Percentiles rank a stretch among this genome's conserved stretches.
Evolutionary conservation across 2,797 vertebrate species (phyloP).

Genomic region (Podargus strigoides): DNA sequence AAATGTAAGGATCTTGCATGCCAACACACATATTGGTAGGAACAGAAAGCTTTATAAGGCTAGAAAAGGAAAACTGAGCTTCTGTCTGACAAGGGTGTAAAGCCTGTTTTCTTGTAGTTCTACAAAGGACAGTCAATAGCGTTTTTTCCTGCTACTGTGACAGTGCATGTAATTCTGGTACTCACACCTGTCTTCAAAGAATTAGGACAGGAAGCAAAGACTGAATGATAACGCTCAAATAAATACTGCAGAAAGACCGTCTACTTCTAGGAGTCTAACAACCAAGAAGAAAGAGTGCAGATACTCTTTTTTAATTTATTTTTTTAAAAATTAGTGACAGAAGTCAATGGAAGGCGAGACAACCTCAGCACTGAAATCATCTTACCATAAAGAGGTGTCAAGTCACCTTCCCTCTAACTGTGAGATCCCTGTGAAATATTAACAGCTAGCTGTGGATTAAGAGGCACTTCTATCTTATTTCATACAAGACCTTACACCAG

Average conservation of each 20-base stretch:
- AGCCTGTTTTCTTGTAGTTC: not conserved
- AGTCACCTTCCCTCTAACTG: not conserved
- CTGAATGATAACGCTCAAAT: not conserved
- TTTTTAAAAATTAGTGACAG: no score
- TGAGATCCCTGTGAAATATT: not conserved
- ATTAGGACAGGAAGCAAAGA: not conserved
- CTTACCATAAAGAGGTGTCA: not conserved
- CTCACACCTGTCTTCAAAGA: not conserved
- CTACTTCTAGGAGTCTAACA: not conserved
- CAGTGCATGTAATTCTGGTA: not conserved
- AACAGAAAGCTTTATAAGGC: not conserved
- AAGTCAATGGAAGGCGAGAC: not conserved
- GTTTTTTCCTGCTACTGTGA: not conserved
- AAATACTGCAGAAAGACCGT: not conserved
- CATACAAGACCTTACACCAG: not conserved
- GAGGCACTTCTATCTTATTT: not conserved
- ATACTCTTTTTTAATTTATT: not conserved
- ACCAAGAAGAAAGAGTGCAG: not conserved
- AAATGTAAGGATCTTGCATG: not conserved
- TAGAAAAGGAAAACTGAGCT: not conserved
- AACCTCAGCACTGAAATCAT: not conserved
- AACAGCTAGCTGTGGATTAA: not conserved
- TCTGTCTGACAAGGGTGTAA: not conserved
- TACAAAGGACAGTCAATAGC: not conserved
- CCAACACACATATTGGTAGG: not conserved